Evolutionary conservation across 1,140 invertebrate species (phyloP).

Genomic region (Temnothorax nylanderi): DNA sequence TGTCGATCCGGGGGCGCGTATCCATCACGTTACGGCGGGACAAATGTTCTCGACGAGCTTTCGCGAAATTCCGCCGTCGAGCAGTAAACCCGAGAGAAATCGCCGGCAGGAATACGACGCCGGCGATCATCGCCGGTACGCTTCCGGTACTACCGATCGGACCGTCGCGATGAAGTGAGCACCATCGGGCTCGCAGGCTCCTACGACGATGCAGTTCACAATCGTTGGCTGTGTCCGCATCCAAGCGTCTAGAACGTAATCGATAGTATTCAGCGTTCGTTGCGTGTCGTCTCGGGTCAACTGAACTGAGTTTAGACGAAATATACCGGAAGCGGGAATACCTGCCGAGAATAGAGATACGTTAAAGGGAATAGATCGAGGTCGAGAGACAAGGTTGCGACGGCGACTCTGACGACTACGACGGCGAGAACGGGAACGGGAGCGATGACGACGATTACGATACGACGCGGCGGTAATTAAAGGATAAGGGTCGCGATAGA

Average conservation of each 20-base stretch:
- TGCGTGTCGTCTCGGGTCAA: conserved; percentile 23
- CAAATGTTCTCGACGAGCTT: conserved; percentile 71
- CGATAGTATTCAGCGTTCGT: conserved; percentile 77
- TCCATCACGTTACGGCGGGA: conserved; percentile 55
- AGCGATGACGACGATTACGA: conserved; percentile 46
- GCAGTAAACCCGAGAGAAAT: conserved; percentile 52
- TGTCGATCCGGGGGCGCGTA: not conserved
- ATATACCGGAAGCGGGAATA: not conserved
- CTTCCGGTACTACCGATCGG: conserved; percentile 10
- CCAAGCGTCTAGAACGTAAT: conserved; percentile 72
- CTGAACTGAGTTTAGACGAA: not conserved
- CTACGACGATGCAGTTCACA: conserved; percentile 65
- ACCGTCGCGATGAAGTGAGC: conserved; percentile 38
- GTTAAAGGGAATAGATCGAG: conserved; percentile 25
- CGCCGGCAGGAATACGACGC: conserved; percentile 8
- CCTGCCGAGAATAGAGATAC: not conserved
- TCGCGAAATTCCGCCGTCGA: conserved; percentile 62
- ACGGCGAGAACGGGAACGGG: conserved; percentile 1
- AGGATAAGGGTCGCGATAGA: conserved; percentile 21
- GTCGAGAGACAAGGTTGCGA: not conserved
- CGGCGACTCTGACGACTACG: too few species aligned
- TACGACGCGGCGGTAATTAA: conserved; percentile 43
- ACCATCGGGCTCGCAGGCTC: not conserved
- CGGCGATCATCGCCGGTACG: conserved; percentile 24
- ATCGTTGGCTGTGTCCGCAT: conserved; percentile 70